Conservation (phyloP, 2,888 invertebrate species). For the Spilarctia lutea region DNA sequence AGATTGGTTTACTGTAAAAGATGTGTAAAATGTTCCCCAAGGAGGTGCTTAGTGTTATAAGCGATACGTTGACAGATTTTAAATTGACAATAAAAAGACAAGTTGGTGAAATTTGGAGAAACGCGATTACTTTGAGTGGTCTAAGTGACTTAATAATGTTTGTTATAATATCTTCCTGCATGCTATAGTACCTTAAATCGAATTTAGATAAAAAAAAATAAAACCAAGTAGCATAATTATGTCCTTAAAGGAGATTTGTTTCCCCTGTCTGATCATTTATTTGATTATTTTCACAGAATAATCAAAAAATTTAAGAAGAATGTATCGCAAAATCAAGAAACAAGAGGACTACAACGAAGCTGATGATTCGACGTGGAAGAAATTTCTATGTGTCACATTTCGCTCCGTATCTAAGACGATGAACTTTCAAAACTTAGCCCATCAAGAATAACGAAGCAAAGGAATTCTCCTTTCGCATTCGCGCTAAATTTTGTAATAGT, state of each 20-base stretch:
- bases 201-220: neutral
- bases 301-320: too few relatives aligned
- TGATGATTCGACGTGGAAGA: too few relatives aligned
- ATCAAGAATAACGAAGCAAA: too few relatives aligned
- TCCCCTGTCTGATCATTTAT: too few relatives aligned
- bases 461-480: too few relatives aligned
- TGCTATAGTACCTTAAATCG: neutral
- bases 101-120: slow-evolving; percentile 21
- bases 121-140: slow-evolving; percentile 25
- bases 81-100: slow-evolving; percentile 39
- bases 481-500: too few relatives aligned
- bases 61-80: slow-evolving; percentile 31
- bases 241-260: neutral
- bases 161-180: neutral
- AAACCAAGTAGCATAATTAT: neutral
- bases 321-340: too few relatives aligned
- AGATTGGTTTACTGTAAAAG: slow-evolving; percentile 32
- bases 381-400: too few relatives aligned
- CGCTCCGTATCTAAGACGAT: too few relatives aligned
- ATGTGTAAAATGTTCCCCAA: slow-evolving; percentile 41
- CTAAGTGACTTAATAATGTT: slow-evolving; percentile 21
- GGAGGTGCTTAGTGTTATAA: slow-evolving; percentile 50
- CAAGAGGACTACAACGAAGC: too few relatives aligned
- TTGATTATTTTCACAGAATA: too few relatives aligned
- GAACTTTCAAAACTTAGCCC: too few relatives aligned